Evolutionary conservation across 1,140 invertebrate genomes (phyloP), one percentile per base, ranked within the genome.

Genomic region (Conopomorpha cramerella): DNA sequence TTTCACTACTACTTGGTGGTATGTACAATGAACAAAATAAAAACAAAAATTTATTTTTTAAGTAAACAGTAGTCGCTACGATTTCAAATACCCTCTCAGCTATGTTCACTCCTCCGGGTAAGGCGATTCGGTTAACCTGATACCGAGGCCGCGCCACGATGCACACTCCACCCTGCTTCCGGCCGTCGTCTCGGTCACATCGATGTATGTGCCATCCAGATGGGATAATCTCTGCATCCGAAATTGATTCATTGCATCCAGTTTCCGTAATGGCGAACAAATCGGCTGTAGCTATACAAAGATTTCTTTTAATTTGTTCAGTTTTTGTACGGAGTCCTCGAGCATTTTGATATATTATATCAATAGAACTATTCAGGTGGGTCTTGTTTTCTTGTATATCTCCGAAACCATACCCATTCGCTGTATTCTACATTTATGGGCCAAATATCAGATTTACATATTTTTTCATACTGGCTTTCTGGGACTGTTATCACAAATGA

Each of bases 401-500:
- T 41, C 11, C 36, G 39, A 46, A 41, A 46, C 39, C 39, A 42
- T 18, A 43, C 19, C 48, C 44, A 50, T n/a, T 50, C 47, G 28
- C 27, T 15, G 14, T 34, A 50, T 33, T 50, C 43, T 1, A 39
- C 16, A 30, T 46, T 46, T 19, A 46, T 13, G 8, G 41, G 36
- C 41, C 48, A 46, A 10, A 19, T 13, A 19, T 46, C 39, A 2
- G 41, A n/a, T 16, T 41, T 10, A 11, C 33, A 42, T 10, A 46
- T 25, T 19, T 34, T 18, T n/a, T 30, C 36, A 32, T 46, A 51
- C 8, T 18, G 29, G 13, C 34, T 39, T 34, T 46, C 41, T 8
- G 44, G 39, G 2, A 51, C 42, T n/a, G 34, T 30, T 13, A 51
- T 40, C 1, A 44, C 38, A n/a, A n/a, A n/a, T n/a, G n/a, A n/a